phyloP scores from a whole-genome alignment of 2,888 invertebrate genomes.

The Uloborus plumipes region DNA sequence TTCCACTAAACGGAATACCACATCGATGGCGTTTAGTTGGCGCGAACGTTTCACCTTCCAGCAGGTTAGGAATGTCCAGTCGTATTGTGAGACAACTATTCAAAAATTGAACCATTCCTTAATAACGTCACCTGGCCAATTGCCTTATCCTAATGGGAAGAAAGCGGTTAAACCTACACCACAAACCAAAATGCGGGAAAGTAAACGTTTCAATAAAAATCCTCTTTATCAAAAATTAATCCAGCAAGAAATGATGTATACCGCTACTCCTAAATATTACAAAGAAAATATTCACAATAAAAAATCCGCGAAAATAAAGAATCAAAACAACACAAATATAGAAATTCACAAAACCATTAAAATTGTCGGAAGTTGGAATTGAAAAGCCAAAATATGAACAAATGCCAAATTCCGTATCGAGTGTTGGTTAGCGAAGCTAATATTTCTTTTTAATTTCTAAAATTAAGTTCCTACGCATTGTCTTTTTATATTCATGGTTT shows the following conservation, averaged over 20 bases:
- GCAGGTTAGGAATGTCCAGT: constrained; percentile 54
- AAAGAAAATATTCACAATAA: not conserved
- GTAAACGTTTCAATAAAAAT: constrained; percentile 29
- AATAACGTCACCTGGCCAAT: constrained; percentile 31
- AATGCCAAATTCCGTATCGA: too few species aligned
- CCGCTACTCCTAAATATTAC: not conserved
- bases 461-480: too few species aligned
- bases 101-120: constrained; percentile 40
- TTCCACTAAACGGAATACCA: constrained; percentile 63
- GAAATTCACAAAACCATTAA: constrained; percentile 47
- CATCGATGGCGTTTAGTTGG: constrained; percentile 60
- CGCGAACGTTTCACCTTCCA: constrained; percentile 50
- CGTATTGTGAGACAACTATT: constrained; percentile 45
- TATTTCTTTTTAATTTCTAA: too few species aligned
- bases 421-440: too few species aligned
- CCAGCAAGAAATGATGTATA: not conserved
- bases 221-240: constrained; percentile 12
- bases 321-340: constrained; percentile 40
- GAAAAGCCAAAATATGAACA: too few species aligned
- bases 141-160: constrained; percentile 53
- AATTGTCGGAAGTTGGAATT: too few species aligned
- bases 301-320: not conserved
- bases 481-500: too few species aligned
- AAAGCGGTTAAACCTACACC: not conserved
- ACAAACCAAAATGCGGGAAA: not conserved